phyloP scores from a whole-genome alignment of 2,113 vertebrate genomes.

The Toxotes jaculatrix region DNA sequence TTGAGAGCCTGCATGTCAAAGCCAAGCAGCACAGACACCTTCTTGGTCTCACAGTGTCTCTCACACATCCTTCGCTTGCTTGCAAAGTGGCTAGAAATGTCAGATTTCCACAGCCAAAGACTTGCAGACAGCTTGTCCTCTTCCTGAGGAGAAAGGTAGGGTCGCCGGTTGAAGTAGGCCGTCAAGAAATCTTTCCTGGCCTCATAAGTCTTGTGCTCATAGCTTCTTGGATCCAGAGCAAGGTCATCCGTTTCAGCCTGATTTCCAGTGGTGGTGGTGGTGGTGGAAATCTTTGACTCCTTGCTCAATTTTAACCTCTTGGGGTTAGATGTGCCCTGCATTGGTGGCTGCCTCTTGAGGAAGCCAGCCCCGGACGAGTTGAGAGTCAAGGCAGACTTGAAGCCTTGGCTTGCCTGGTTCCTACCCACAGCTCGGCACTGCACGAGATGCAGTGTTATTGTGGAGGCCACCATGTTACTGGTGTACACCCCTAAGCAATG shows the following conservation, averaged over 20 bases:
- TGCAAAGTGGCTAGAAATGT: slow-evolving; percentile 93
- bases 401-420: slow-evolving; percentile 85
- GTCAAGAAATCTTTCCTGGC: slow-evolving; percentile 96
- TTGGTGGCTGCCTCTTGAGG: slow-evolving; percentile 90
- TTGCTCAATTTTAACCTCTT: slow-evolving; percentile 88
- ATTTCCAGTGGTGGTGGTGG: slow-evolving; percentile 83
- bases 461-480: slow-evolving; percentile 98
- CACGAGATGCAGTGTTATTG: slow-evolving; percentile 95
- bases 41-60: slow-evolving; percentile 87
- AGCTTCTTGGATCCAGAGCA: slow-evolving; percentile 92
- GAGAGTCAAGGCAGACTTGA: slow-evolving; percentile 83
- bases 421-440: slow-evolving; percentile 96
- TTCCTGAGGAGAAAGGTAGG: slow-evolving; percentile 91
- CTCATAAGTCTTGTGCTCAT: slow-evolving; percentile 94
- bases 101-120: slow-evolving; percentile 97
- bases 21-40: slow-evolving; percentile 90
- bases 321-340: slow-evolving; percentile 82
- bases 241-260: slow-evolving; percentile 87
- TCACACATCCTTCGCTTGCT: slow-evolving; percentile 90
- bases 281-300: slow-evolving; percentile 82
- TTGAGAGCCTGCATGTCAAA: slow-evolving; percentile 94
- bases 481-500: slow-evolving; percentile 98
- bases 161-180: slow-evolving; percentile 93
- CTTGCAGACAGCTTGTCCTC: slow-evolving; percentile 94
- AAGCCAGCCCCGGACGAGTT: slow-evolving; percentile 86